A percentile compares a stretch with the other conserved stretches of the same genome.
These are phyloP conservation scores for Campoletis sonorensis DNA, from an alignment of 1,140 invertebrate genomes.

Conservation along the genomic window DNA sequence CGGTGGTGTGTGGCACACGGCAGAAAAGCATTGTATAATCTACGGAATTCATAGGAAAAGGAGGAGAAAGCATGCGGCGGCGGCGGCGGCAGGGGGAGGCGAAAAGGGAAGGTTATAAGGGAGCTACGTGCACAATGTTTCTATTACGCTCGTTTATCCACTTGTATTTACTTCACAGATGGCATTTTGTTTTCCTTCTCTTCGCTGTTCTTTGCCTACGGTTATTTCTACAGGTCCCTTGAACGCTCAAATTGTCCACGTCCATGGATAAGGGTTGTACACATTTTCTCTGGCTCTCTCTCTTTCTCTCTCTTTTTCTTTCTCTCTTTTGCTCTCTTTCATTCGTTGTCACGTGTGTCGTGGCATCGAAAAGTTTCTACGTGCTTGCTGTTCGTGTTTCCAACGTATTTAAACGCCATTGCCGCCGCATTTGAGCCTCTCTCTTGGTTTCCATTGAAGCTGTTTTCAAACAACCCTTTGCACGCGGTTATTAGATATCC, in stretches of 20 bases:
- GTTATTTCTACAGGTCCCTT: neutral
- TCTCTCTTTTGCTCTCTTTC: neutral
- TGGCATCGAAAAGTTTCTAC: neutral
- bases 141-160: slow-evolving; percentile 6
- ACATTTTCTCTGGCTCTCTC: neutral
- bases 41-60: neutral
- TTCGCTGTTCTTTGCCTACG: neutral
- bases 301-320: too few species aligned
- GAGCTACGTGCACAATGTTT: neutral
- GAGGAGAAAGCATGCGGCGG: too few species aligned
- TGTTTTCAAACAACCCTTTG: too few species aligned
- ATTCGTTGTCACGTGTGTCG: neutral
- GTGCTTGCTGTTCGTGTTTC: neutral
- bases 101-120: neutral
- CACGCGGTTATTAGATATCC: too few species aligned
- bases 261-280: neutral
- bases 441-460: neutral
- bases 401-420: neutral
- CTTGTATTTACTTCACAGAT: neutral
- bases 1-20: neutral
- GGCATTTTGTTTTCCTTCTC: neutral
- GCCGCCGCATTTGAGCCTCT: neutral
- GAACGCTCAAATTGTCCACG: neutral
- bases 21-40: neutral
- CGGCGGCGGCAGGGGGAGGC: neutral